These are phyloP conservation scores for Poicephalus gulielmi DNA, from an alignment of 2,113 vertebrate genomes.

Conservation along the genomic window DNA sequence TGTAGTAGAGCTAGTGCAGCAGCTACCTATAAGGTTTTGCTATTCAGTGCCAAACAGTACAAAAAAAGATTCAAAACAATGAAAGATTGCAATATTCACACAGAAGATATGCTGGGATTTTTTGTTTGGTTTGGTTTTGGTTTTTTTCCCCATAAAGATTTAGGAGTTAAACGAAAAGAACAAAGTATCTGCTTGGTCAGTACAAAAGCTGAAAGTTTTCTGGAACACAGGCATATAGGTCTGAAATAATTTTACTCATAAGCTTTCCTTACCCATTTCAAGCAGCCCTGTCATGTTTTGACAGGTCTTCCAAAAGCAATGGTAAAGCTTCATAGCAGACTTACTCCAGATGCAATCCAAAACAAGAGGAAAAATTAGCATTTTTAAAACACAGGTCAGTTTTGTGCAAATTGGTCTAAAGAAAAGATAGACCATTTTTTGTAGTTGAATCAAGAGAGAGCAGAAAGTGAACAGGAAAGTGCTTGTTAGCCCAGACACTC, in stretches of 20 bases:
- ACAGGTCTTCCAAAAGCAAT: conserved; percentile 2
- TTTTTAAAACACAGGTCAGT: neutral
- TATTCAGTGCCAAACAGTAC: neutral
- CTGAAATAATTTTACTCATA: neutral
- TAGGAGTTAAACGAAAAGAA: neutral
- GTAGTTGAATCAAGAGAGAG: neutral
- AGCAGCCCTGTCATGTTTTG: neutral
- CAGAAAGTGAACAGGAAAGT: neutral
- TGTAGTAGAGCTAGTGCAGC: neutral
- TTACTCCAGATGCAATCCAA: neutral
- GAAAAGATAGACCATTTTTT: neutral
- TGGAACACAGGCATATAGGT: neutral
- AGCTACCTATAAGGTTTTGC: neutral
- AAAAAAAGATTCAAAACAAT: neutral
- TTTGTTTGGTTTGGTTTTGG: neutral
- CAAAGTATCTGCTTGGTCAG: neutral
- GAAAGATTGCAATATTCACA: neutral
- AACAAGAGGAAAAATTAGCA: neutral
- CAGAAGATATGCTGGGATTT: neutral
- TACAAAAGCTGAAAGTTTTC: neutral
- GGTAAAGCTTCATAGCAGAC: neutral
- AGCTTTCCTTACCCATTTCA: neutral
- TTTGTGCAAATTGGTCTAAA: neutral
- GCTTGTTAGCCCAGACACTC: neutral
- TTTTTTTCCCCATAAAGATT: neutral